Evolutionary conservation across 2,888 invertebrate genomes (phyloP), one percentile per base, ranked within the genome.

Genomic region (Tachina grossa): DNA sequence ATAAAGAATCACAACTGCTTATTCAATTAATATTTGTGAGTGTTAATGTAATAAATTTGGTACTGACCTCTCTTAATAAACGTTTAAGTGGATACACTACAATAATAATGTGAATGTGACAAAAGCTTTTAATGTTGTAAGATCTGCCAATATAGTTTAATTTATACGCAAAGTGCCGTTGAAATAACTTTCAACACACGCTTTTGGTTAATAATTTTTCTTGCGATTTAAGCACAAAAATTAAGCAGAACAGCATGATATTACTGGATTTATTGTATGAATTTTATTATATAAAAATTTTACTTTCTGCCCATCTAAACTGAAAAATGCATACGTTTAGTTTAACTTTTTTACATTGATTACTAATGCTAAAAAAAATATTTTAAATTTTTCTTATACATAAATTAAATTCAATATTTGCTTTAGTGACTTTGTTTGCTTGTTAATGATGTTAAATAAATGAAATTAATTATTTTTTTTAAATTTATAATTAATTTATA

Each of bases 241-340:
- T 59, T 14, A 31, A 61, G 76, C 76, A 77, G n/a, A n/a, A n/a
- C n/a, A n/a, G n/a, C n/a, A n/a, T n/a, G n/a, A n/a, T n/a, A n/a
- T 51, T 65, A 65, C 13, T 71, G 53, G 61, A 65, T 1, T 22
- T 57, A 14, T 66, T 68, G 31, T 45, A 63, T 71, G 31, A 47
- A 63, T 22, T 66, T 43, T 59, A 51, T 49, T 61, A 1, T n/a
- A 47, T 55, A 69, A 10, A 59, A 66, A 55, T 86, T 84, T 91
- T 91, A 90, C 92, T 91, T 90, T 91, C 92, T 91, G 91, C 91
- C 92, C 91, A 91, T 89, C 91, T 91, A 88, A 72, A 72, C 45
- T 53, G 22, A 86, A 82, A 85, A 85, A 89, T 91, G 90, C 91
- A 90, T 89, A 87, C n/a, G n/a, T n/a, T n/a, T n/a, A 45, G n/a